A percentile compares a stretch with the other conserved stretches of the same genome.
Evolutionary conservation across 2,888 invertebrate genomes (phyloP).

Genomic region (Pterostichus madidus): DNA sequence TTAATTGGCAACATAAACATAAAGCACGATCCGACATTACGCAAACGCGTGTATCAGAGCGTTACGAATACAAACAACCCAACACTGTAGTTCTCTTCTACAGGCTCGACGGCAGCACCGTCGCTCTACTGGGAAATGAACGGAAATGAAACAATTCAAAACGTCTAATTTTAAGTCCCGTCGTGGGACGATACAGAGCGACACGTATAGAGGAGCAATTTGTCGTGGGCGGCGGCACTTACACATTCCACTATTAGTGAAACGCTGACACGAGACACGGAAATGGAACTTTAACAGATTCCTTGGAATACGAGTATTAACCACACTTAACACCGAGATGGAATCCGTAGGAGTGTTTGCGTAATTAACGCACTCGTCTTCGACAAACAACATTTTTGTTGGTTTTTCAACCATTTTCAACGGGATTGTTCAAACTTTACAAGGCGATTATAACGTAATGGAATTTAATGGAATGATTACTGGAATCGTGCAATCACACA

Average conservation of each 20-base stretch:
- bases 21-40: constrained; percentile 23
- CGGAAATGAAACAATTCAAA: constrained; percentile 66
- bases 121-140: constrained; percentile 58
- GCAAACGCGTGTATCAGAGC: constrained; percentile 30
- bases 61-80: constrained; percentile 25
- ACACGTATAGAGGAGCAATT: constrained; percentile 57
- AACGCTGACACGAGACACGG: constrained; percentile 11
- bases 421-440: not conserved
- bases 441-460: not conserved
- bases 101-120: not conserved
- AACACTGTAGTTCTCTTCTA: constrained; percentile 1
- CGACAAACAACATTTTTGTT: constrained; percentile 39
- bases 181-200: constrained; percentile 58
- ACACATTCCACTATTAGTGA: constrained; percentile 49
- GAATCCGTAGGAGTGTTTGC: constrained; percentile 41
- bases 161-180: constrained; percentile 62
- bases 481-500: constrained; percentile 2
- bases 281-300: constrained; percentile 43
- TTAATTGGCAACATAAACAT: constrained; percentile 50
- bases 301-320: constrained; percentile 34
- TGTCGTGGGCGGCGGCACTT: constrained; percentile 47
- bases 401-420: constrained; percentile 3
- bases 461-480: not conserved
- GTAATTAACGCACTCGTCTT: constrained; percentile 21
- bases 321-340: constrained; percentile 17